Percentiles rank a stretch among this genome's conserved stretches.
Evolutionary conservation across 2,888 invertebrate species (phyloP).

Genomic region (Eurois occulta): DNA sequence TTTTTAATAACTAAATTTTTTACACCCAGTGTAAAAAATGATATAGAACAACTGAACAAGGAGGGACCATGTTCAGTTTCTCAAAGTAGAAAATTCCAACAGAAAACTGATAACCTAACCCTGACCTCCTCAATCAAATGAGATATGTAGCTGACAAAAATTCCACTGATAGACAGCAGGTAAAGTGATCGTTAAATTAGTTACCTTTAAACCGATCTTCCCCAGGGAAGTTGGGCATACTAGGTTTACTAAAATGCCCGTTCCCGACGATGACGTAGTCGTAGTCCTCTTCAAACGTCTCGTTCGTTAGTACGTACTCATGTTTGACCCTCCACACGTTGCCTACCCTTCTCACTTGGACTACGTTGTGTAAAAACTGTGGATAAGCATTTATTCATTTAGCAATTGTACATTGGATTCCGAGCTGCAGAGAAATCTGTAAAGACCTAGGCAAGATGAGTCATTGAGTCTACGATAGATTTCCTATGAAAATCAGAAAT

Average conservation of each 20-base stretch:
- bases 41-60: background rate
- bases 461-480: background rate
- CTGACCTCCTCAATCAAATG: background rate
- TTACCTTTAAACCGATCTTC: constrained; percentile 82
- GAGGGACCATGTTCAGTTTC: background rate
- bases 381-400: constrained; percentile 48
- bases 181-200: background rate
- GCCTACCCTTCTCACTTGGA: constrained; percentile 74
- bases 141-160: background rate
- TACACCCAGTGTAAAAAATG: background rate
- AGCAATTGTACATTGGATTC: background rate
- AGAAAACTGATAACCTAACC: background rate
- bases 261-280: constrained; percentile 93
- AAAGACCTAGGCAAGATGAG: background rate
- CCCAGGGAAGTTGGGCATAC: constrained; percentile 79
- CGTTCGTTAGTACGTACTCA: constrained; percentile 75
- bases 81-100: background rate
- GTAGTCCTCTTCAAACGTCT: constrained; percentile 86
- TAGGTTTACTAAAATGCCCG: constrained; percentile 90
- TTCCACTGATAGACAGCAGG: background rate
- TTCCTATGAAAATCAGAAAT: no score
- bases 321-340: constrained; percentile 82
- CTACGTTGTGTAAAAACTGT: constrained; percentile 84
- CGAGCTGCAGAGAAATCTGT: background rate
- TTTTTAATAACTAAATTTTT: background rate